These are phyloP conservation scores for Serilophus lunatus DNA, from an alignment of 2,113 vertebrate species.

Conservation along the genomic window DNA sequence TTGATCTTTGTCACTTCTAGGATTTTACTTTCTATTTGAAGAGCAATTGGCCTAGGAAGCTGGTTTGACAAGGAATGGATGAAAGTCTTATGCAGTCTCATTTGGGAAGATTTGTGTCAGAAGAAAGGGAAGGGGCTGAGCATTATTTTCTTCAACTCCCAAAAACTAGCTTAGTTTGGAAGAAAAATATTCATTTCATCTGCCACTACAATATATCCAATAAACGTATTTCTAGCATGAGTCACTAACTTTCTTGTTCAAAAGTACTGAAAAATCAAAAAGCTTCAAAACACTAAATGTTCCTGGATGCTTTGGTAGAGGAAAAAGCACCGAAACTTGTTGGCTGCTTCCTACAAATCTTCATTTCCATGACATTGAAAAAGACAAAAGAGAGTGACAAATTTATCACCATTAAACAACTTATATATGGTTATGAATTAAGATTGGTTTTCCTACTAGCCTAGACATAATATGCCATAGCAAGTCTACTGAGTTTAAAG, in stretches of 20 bases:
- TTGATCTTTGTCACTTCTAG: neutral
- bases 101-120: neutral
- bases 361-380: neutral
- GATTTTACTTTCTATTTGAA: neutral
- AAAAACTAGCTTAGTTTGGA: fast-evolving
- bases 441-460: neutral
- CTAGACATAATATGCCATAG: too few species aligned
- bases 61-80: neutral
- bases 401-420: neutral
- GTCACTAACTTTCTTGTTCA: neutral
- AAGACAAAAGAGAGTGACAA: neutral
- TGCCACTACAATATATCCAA: neutral
- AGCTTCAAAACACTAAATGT: neutral
- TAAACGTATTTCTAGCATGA: neutral
- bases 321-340: neutral
- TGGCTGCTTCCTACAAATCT: neutral
- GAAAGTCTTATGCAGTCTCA: neutral
- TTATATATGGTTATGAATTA: neutral
- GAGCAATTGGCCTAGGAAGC: neutral
- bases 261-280: neutral
- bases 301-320: neutral
- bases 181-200: neutral
- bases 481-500: neutral
- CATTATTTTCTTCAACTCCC: neutral
- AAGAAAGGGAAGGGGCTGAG: neutral